These are phyloP conservation scores for Anhinga rufa DNA, from an alignment of 2,113 vertebrate genomes.

Conservation along the genomic window DNA sequence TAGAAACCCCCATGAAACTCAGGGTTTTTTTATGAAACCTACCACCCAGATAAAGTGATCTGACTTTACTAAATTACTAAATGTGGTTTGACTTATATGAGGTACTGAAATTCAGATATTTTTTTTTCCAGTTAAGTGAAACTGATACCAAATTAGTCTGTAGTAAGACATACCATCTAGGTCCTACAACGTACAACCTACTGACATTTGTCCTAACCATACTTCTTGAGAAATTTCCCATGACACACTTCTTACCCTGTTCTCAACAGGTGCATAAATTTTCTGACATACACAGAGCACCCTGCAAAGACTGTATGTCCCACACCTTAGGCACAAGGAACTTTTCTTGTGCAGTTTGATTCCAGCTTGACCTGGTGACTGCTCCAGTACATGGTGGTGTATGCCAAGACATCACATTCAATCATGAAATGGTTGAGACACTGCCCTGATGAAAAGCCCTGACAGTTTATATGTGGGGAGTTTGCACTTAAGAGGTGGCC, in stretches of 20 bases:
- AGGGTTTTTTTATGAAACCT: background rate
- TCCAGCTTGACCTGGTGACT: background rate
- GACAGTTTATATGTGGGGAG: background rate
- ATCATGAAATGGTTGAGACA: background rate
- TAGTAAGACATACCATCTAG: background rate
- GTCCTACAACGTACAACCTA: no score
- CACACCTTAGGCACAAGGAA: background rate
- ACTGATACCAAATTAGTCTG: background rate
- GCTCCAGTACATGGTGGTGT: background rate
- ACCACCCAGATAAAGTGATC: background rate
- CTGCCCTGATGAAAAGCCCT: background rate
- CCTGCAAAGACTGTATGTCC: background rate
- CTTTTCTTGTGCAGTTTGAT: background rate
- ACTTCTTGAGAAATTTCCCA: background rate
- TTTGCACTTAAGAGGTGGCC: background rate
- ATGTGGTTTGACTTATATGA: background rate
- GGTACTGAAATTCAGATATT: background rate
- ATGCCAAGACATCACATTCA: background rate
- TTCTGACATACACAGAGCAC: background rate
- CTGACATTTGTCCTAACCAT: background rate
- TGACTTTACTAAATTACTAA: background rate
- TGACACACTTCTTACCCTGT: background rate
- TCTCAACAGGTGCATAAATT: background rate
- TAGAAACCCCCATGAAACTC: background rate
- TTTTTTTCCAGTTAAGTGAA: background rate